A percentile compares a stretch with the other conserved stretches of the same genome.
These are phyloP conservation scores for Paradisaea rubra DNA, from an alignment of 2,113 vertebrate genomes.

Conservation along the genomic window DNA sequence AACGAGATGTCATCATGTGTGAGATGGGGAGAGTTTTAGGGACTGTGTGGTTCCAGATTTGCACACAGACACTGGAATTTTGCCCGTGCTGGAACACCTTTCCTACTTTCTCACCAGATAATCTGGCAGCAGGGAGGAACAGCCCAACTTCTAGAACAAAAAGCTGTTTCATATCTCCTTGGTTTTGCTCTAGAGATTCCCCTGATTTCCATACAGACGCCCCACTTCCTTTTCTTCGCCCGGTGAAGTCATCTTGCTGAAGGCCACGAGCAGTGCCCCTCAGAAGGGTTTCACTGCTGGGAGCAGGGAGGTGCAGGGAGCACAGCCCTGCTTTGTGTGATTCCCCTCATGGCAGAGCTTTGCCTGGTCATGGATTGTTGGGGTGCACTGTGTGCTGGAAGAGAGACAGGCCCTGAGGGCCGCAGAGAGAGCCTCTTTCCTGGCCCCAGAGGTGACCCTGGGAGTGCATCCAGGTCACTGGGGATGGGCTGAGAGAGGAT, in stretches of 20 bases:
- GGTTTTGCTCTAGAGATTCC: background rate
- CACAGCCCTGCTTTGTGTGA: background rate
- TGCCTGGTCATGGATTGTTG: background rate
- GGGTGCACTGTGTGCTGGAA: no score
- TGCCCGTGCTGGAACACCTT: background rate
- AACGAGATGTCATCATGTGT: background rate
- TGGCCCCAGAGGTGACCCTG: no score
- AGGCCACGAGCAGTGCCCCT: background rate
- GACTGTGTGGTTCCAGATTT: background rate
- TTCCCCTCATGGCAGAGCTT: background rate
- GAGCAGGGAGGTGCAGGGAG: background rate
- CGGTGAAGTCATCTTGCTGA: background rate
- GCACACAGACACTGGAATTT: background rate
- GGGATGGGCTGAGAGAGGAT: no score
- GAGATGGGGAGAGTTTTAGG: background rate
- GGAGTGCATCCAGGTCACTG: no score
- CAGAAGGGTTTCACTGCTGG: background rate
- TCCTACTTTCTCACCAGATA: background rate
- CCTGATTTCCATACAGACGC: conserved; percentile 22
- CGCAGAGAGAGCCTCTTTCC: no score
- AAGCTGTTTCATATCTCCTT: background rate
- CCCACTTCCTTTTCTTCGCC: conserved; percentile 6
- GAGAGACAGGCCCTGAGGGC: no score
- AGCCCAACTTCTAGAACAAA: background rate
- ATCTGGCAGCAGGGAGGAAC: background rate